Evolutionary conservation across 1,140 invertebrate species (phyloP).

Genomic region (Papilio helenus): DNA sequence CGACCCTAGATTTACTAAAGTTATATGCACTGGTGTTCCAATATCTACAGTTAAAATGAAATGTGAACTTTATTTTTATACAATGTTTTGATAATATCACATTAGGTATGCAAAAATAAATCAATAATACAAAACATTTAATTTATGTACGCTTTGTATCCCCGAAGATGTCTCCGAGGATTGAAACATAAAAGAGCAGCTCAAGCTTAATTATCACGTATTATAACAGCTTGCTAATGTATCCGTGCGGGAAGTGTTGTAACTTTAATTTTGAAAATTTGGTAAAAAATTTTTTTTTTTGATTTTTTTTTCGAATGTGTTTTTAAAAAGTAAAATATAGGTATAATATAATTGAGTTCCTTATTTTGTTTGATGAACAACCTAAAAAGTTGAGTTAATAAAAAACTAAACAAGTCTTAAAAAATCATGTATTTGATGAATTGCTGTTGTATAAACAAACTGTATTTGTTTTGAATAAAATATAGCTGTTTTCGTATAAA

Average conservation of each 20-base stretch:
- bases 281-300: neutral
- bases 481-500: neutral
- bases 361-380: too few species aligned
- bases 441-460: neutral
- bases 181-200: constrained; percentile 54
- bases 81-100: neutral
- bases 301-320: too few species aligned
- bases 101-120: constrained; percentile 28
- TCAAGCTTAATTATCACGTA: constrained; percentile 65
- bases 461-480: neutral
- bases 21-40: too few species aligned
- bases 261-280: constrained; percentile 24
- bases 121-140: constrained; percentile 35
- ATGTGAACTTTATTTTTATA: neutral
- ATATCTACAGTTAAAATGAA: neutral
- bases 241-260: constrained; percentile 26
- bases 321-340: too few species aligned
- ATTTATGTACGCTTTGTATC: constrained; percentile 14
- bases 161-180: constrained; percentile 54
- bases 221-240: constrained; percentile 49
- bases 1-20: too few species aligned
- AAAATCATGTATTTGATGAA: too few species aligned
- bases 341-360: too few species aligned
- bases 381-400: too few species aligned
- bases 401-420: too few species aligned